Base-by-base conservation (phyloP, 2,888 invertebrate species). In the Ecliptopera silaceata region DNA sequence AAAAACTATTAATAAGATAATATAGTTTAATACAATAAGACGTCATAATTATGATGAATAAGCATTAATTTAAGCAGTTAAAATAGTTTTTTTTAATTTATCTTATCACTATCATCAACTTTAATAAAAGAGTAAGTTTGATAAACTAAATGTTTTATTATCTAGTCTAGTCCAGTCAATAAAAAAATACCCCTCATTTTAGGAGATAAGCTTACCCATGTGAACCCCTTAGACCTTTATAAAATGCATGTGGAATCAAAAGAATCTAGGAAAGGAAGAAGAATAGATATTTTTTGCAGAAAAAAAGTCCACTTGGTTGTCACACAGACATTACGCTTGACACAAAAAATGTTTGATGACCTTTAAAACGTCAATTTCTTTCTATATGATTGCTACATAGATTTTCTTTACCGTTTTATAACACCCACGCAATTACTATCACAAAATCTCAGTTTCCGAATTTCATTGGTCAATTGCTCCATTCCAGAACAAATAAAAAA, bases 61-160 rank as follows among this genome's bases (percentile, higher is more conserved):
- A 43, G 32, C 26, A 34, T 20, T 29, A 32, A 17, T 34, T 4
- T 53, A 53, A 58, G 43, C 22, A 1, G 15, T 47, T 52, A 48
- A 29, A 51, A 42, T 59, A 48, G 49, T 64, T 49, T 36, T 44
- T 62, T 41, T 49, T 49, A 45, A 13, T 45, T 58, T 51, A 54
- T 62, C 54, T 46, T 54, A 53, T 48, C 31, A 13, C 54, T 55
- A 52, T 57, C 42, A 34, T 26, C 12, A 41, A 46, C 45, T 48
- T 56, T 38, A 60, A 60, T 60, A 56, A 64, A 64, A 59, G 8
- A 44, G 17, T 52, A 49, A 41, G 32, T 56, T 50, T 54, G 42
- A 47, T 52, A 56, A 45, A 51, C 13, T 32, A 26, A 31, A 20
- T 51, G 29, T 52, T 56, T 56, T 5, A 29, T n/a, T n/a, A 4